These are phyloP conservation scores for Chiloscyllium plagiosum DNA, from an alignment of 2,113 vertebrate species.

Conservation along the genomic window DNA sequence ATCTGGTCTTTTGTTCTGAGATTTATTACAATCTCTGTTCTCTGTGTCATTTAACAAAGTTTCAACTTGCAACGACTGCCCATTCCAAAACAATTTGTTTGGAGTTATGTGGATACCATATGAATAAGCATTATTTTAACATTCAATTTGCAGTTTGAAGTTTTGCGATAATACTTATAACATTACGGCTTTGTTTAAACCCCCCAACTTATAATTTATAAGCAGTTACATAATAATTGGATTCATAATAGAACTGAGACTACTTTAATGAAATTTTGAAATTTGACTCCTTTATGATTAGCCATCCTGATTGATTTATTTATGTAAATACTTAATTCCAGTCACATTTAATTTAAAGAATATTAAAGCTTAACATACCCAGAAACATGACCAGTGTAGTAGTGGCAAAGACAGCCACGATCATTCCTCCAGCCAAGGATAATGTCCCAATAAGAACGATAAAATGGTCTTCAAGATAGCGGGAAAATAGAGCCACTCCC, in stretches of 20 bases:
- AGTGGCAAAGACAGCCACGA: slow-evolving; percentile 68
- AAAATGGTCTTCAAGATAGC: slow-evolving; percentile 64
- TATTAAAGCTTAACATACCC: slow-evolving; percentile 62
- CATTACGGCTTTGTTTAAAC: neutral
- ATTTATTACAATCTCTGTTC: neutral
- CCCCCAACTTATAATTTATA: neutral
- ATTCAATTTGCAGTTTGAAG: neutral
- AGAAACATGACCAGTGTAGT: slow-evolving; percentile 83
- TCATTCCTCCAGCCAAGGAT: slow-evolving; percentile 65
- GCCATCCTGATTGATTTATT: neutral
- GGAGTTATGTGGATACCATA: neutral
- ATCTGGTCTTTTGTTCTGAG: neutral
- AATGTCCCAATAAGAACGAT: slow-evolving; percentile 74
- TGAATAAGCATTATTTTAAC: neutral
- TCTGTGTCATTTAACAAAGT: neutral
- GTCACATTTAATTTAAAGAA: slow-evolving; percentile 1
- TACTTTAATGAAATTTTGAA: neutral
- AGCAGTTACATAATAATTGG: neutral
- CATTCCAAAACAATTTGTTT: neutral
- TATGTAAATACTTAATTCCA: neutral
- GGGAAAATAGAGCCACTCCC: slow-evolving; percentile 70
- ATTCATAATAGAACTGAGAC: neutral
- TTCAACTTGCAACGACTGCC: neutral
- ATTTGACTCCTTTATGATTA: neutral
- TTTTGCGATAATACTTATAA: neutral